Evolutionary conservation across 2,888 invertebrate genomes (phyloP), one percentile per base, ranked within the genome.

Genomic region (Tenthredo distinguenda): DNA sequence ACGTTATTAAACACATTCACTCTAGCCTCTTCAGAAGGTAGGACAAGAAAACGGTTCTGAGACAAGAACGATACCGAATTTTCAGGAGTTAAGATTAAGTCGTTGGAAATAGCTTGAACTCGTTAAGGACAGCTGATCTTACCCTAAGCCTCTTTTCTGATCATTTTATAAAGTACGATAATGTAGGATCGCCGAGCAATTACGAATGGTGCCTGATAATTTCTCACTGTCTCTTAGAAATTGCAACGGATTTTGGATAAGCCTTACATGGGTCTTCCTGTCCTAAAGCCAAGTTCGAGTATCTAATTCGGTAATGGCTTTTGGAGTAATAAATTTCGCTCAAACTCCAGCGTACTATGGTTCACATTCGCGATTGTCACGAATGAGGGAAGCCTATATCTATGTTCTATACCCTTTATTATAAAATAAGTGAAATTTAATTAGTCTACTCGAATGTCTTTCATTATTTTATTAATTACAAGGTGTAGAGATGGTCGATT

Each of bases 291-390:
- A 55, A 77, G 31, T 77, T 77, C 34, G 55, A 77, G 77, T 55
- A 47, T 77, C 77, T 77, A 77, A 77, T 77, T 77, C 55, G 77
- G 31, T 77, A 77, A 77, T 77, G 47, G 77, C 47, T 55, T n/a
- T 55, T 31, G 2, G 26, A 34, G 55, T 77, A 31, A 77, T 77
- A 77, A 77, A 77, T 77, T 77, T 31, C 9, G 15, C 76, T 26
- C 18, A 77, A 77, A 18, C 31, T 55, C 55, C n/a, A 34, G 50
- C 2, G 34, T 18, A 18, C 74, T 77, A 34, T 50, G 26, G 26
- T 47, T 47, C 50, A 43, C 40, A n/a, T 76, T 3, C 55, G 26
- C 55, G 31, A 77, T 77, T 55, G 77, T 77, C 77, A 34, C n/a
- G 5, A 34, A 55, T 77, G 18, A 77, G 31, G 1, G 31, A 18